These are phyloP conservation scores for Protomyctophum bolini DNA, from an alignment of 2,113 vertebrate genomes.

Conservation along the genomic window DNA sequence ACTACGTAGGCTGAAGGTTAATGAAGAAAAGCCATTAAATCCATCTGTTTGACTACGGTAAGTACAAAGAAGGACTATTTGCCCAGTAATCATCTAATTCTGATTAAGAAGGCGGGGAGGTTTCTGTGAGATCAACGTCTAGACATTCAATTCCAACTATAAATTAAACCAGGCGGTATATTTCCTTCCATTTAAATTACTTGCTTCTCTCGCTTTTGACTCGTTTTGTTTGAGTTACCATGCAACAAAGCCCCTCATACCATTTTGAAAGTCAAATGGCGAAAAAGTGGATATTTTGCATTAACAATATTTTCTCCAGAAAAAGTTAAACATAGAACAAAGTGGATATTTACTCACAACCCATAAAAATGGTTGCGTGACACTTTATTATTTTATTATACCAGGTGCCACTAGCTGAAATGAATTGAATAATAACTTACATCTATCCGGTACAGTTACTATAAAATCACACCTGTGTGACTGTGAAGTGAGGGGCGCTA, in stretches of 20 bases:
- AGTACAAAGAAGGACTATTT: not conserved
- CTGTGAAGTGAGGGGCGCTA: too few relatives aligned
- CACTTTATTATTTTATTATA: too few relatives aligned
- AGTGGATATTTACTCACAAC: too few relatives aligned
- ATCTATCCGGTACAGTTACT: not conserved
- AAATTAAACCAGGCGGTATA: not conserved
- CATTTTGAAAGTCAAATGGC: too few relatives aligned
- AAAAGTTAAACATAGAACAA: too few relatives aligned
- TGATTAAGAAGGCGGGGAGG: not conserved
- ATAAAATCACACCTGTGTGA: not conserved
- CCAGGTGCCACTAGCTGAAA: too few relatives aligned
- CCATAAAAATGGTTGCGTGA: too few relatives aligned
- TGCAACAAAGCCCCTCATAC: too few relatives aligned
- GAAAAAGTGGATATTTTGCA: too few relatives aligned
- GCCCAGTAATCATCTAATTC: conserved; percentile 1
- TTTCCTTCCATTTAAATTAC: not conserved
- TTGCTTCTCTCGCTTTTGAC: not conserved
- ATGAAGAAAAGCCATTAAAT: not conserved
- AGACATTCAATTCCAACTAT: not conserved
- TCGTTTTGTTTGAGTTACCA: too few relatives aligned
- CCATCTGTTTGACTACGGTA: not conserved
- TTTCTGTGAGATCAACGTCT: not conserved
- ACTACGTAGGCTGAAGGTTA: not conserved
- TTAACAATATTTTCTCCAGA: too few relatives aligned
- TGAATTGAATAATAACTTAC: too few relatives aligned